Evolutionary conservation across 2,888 invertebrate species (phyloP), one percentile per base, ranked within the genome.

Genomic region (Romanomermis culicivorax): DNA sequence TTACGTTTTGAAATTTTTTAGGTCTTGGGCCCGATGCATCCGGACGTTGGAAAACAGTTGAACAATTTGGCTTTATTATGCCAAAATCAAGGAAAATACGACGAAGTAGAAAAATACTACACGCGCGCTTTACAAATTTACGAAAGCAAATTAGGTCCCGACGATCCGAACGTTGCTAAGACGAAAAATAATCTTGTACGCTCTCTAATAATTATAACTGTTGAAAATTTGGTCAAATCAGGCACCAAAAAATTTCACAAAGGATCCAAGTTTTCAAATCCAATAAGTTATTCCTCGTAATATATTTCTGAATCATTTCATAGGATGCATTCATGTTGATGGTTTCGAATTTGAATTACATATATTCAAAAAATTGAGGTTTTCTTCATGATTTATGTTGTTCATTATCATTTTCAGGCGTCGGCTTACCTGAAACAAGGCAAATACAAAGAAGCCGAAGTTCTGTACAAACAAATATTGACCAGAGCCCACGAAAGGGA

Each of bases 11-110:
- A n/a, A 4, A 20, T 55, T 43, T 61, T 61, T 49, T 60, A 74
- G 74, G 93, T 95, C 60, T 77, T 97, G 43, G 97, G 97, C 51
- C 81, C 83, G 65, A 93, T 95, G 74, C 97, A 99, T 75, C 97
- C 97, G 53, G 97, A 99, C 74, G 97, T 99, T 30, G 97, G 97
- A 59, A 99, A 99, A 72, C 97, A 99, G 71, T 77, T 97, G 62
- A 99, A 97, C 75, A 97, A 97, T 75, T 78, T 97, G 61, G 97
- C 97, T 26, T 76, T 97, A 61, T 78, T 97, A 55, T 97, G 95
- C 72, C 95, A 97, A 76, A 97, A 97, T 74, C 95, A 97, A 80
- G 86, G 87, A 63, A 93, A 93, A 77, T 91, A 91, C 70, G 89
- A 89, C 68, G 91, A 93, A 75, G 95, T 97, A 55, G 52, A 52